These are phyloP conservation scores for Cyanoliseus patagonus DNA, from an alignment of 2,113 vertebrate genomes.

Conservation along the genomic window DNA sequence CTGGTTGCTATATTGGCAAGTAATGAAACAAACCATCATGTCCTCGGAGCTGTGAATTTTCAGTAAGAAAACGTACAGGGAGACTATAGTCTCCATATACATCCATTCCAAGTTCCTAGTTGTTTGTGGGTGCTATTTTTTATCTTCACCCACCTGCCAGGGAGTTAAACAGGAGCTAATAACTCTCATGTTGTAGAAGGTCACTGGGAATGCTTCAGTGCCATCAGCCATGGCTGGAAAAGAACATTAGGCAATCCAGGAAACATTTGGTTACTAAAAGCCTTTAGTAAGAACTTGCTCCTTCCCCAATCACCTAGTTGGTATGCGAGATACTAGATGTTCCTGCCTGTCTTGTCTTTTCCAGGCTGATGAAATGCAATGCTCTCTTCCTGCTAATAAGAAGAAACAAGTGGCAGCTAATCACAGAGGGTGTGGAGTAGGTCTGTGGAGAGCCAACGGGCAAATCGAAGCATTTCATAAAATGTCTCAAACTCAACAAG, in stretches of 20 bases:
- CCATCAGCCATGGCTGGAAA: neutral
- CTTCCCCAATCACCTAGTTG: neutral
- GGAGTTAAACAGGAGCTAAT: neutral
- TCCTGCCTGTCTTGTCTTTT: neutral
- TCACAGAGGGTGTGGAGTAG: neutral
- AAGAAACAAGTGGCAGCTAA: neutral
- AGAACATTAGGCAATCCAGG: neutral
- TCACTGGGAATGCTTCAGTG: neutral
- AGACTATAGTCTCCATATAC: neutral
- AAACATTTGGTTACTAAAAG: neutral
- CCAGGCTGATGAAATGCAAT: neutral
- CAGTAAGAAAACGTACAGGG: neutral
- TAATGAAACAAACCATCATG: neutral
- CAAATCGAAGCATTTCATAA: neutral
- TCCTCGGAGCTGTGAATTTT: neutral
- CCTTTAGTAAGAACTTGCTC: neutral
- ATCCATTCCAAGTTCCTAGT: neutral
- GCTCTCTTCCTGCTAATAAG: neutral
- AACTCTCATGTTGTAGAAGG: neutral
- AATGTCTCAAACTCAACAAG: neutral
- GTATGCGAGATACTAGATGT: neutral
- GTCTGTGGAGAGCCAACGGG: neutral
- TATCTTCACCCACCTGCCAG: neutral
- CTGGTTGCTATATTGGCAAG: neutral
- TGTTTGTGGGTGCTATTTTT: neutral